phyloP scores from a whole-genome alignment of 1,140 invertebrate species.

The Luehdorfia chinensis region DNA sequence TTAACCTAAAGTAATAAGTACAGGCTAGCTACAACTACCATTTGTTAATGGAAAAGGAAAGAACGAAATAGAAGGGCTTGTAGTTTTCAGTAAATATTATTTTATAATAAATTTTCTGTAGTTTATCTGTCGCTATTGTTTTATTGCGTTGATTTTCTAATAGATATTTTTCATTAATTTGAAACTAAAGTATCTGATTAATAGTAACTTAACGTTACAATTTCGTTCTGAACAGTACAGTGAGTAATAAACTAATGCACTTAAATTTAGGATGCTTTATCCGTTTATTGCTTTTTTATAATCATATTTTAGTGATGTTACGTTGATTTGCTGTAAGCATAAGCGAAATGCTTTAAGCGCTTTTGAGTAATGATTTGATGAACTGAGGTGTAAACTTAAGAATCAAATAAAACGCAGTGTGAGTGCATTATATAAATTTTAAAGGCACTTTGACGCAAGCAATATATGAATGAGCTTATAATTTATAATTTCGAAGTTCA shows the following conservation, averaged over 20 bases:
- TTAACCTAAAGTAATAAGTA: no score
- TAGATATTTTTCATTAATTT: no score
- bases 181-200: no score
- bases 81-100: no score
- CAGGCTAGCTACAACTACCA: no score
- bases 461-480: constrained; percentile 13
- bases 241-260: constrained; percentile 69
- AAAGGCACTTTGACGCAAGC: constrained; percentile 14
- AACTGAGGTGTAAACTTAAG: constrained; percentile 33
- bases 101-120: no score
- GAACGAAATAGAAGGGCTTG: no score
- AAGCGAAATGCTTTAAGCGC: constrained; percentile 24
- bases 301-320: constrained; percentile 49
- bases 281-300: constrained; percentile 65
- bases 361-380: constrained; percentile 50
- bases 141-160: no score
- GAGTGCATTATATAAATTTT: constrained; percentile 39
- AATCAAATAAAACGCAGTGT: constrained; percentile 29
- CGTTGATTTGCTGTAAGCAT: constrained; percentile 39
- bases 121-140: no score
- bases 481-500: no score
- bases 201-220: no score
- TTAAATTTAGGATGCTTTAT: constrained; percentile 56
- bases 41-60: no score
- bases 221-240: constrained; percentile 29